Evolutionary conservation across 2,888 invertebrate species (phyloP).

Genomic region (Germaria angustata): DNA sequence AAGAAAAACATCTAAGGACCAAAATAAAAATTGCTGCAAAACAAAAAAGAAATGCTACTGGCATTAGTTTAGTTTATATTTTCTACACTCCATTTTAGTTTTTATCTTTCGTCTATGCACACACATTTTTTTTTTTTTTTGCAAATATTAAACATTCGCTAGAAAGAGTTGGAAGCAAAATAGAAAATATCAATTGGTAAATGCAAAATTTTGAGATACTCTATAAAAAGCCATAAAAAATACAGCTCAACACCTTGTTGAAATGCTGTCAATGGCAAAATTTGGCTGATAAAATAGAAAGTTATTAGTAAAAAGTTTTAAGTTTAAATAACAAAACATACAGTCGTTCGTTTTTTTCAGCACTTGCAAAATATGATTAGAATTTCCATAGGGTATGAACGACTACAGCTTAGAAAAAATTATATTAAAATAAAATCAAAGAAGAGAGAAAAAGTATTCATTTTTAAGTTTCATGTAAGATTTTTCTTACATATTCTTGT

Average conservation of each 20-base stretch:
- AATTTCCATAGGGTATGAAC: slow-evolving; percentile 1
- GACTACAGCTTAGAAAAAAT: neutral
- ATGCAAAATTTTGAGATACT: neutral
- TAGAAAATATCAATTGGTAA: neutral
- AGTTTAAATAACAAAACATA: neutral
- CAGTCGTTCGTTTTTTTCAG: neutral
- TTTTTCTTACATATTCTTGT: neutral
- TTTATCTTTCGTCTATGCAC: neutral
- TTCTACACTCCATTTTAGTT: neutral
- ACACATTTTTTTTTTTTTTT: neutral
- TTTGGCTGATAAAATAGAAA: neutral
- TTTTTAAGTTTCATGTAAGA: neutral
- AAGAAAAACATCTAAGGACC: slow-evolving; percentile 54
- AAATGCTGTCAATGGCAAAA: neutral
- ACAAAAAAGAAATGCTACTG: slow-evolving; percentile 45
- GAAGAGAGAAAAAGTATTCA: neutral
- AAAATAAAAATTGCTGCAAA: neutral
- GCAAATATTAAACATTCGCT: neutral
- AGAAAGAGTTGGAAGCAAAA: neutral
- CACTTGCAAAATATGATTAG: neutral
- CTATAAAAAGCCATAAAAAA: neutral
- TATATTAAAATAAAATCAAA: neutral
- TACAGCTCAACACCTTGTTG: neutral
- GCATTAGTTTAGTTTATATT: slow-evolving; percentile 47
- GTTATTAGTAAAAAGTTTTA: neutral